Base-by-base conservation (phyloP, 2,113 vertebrate genomes). In the Cervus canadensis region DNA sequence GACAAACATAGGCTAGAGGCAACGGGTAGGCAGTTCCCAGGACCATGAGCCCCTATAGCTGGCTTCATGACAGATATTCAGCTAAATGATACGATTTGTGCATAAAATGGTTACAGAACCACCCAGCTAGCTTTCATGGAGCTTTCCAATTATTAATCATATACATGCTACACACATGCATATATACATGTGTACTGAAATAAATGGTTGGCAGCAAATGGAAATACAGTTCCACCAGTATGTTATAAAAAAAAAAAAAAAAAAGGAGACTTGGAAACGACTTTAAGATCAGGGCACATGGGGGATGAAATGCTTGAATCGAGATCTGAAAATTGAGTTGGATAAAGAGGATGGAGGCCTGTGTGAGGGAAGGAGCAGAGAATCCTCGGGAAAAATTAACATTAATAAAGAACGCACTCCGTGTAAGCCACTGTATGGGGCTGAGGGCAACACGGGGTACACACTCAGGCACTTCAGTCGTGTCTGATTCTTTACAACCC, bases 91-190 rank as follows among this genome's bases (percentile, higher is more conserved):
- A 71, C 2, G 2, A 86, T 43, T 10, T 50, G 30, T 30, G 23
- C 76, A 52, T 85, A 85, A 94, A 89, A 79, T 12, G 33, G 26
- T 52, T 76, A 89, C 23, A 40, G 85, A 89, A 54, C 93, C 67
- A 87, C 25, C n/a, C 36, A 78, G 25, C 0, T n/a, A 96, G 60
- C 52, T 81, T 89, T 71, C 3, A 6, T 30, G 56, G 67, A 89
- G 30, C 36, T 93, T 88, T 87, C 26, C 9, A 28, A 28, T 33
- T 78, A 91, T 62, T 64, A 59, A 90, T 74, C 25, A 52, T 17
- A 54, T 7, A 28, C 45, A 57, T 8, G 59, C 23, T 2, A 89
- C 0, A 45, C 3, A 60, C 1, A 74, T 11, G 17, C 54, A 88
- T 15, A 76, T 15, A 56, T 43, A 86, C 1, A 56, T 26, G 43